Conservation (phyloP, 2,888 invertebrate species). For the Drosophila acutilabella region DNA sequence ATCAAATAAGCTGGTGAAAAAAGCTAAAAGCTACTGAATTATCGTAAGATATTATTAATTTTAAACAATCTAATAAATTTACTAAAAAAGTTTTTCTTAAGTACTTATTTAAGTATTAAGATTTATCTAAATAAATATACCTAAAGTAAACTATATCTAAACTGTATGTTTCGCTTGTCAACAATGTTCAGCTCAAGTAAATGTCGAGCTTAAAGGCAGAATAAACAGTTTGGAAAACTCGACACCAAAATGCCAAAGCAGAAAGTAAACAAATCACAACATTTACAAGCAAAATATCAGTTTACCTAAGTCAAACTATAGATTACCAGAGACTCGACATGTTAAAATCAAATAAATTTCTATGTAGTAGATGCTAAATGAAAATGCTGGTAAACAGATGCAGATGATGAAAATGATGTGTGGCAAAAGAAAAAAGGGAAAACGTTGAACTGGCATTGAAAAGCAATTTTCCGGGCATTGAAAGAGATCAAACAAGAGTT, state of each 20-base stretch:
- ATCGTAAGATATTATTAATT: too few relatives aligned
- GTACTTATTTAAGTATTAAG: too few relatives aligned
- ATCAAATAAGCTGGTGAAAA: too few relatives aligned
- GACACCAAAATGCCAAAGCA: slow-evolving; percentile 23
- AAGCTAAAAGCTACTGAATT: too few relatives aligned
- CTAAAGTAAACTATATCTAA: slow-evolving; percentile 5
- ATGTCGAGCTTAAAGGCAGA: slow-evolving; percentile 6
- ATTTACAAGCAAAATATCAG: slow-evolving; percentile 22
- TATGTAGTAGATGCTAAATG: slow-evolving; percentile 3
- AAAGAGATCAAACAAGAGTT: slow-evolving; percentile 60
- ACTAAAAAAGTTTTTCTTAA: too few relatives aligned
- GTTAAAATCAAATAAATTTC: slow-evolving; percentile 22
- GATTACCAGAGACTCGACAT: slow-evolving; percentile 9
- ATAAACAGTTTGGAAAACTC: slow-evolving; percentile 14
- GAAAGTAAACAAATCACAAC: slow-evolving; percentile 30
- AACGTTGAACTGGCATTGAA: slow-evolving; percentile 57
- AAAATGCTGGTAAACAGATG: slow-evolving; percentile 28
- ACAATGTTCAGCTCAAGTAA: slow-evolving; percentile 9
- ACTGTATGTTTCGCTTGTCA: background rate
- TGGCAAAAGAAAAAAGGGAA: background rate
- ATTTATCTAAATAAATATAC: slow-evolving; percentile 9
- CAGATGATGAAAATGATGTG: slow-evolving; percentile 24
- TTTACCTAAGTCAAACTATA: slow-evolving; percentile 36
- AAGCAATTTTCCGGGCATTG: slow-evolving; percentile 50
- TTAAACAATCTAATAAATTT: too few relatives aligned